Percentiles rank a stretch among this genome's conserved stretches.
These are phyloP conservation scores for Drosophila affinis DNA, from an alignment of 2,888 invertebrate genomes.

Conservation along the genomic window DNA sequence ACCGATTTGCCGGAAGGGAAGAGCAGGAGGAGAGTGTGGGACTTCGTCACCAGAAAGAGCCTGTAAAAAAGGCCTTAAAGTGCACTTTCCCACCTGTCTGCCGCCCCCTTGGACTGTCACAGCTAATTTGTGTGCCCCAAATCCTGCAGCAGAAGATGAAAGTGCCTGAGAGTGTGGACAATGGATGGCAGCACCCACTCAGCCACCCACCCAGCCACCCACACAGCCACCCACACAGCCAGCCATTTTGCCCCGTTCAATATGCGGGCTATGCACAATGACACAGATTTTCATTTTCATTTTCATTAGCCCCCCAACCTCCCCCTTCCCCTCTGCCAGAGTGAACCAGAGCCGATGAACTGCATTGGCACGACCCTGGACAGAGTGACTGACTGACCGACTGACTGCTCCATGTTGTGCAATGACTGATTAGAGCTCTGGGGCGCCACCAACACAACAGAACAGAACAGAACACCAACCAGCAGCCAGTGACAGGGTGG, in stretches of 20 bases:
- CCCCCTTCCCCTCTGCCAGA: background rate
- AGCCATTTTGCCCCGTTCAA: conserved; percentile 31
- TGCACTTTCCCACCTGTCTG: conserved; percentile 42
- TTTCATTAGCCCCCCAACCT: conserved; percentile 49
- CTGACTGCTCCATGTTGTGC: conserved; percentile 38
- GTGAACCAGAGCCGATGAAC: conserved; percentile 34
- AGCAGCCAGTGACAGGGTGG: conserved; percentile 29
- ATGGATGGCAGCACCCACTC: background rate
- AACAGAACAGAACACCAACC: conserved; percentile 13
- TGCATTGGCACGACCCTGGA: conserved; percentile 9
- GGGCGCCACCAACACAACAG: conserved; percentile 25
- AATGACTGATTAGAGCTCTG: conserved; percentile 65
- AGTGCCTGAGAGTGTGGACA: conserved; percentile 26
- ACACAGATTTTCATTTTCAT: conserved; percentile 74
- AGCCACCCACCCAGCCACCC: background rate
- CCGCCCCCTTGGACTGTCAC: conserved; percentile 22
- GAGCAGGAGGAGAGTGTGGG: no score
- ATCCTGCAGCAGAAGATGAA: conserved; percentile 19
- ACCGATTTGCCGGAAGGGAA: background rate
- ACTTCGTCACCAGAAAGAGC: background rate
- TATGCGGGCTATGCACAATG: conserved; percentile 63
- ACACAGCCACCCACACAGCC: background rate
- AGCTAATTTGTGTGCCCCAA: conserved; percentile 53
- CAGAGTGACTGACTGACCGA: conserved; percentile 3
- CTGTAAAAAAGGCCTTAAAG: conserved; percentile 38